phyloP scores from a whole-genome alignment of 2,888 invertebrate species.

The Eristalinus aeneus region DNA sequence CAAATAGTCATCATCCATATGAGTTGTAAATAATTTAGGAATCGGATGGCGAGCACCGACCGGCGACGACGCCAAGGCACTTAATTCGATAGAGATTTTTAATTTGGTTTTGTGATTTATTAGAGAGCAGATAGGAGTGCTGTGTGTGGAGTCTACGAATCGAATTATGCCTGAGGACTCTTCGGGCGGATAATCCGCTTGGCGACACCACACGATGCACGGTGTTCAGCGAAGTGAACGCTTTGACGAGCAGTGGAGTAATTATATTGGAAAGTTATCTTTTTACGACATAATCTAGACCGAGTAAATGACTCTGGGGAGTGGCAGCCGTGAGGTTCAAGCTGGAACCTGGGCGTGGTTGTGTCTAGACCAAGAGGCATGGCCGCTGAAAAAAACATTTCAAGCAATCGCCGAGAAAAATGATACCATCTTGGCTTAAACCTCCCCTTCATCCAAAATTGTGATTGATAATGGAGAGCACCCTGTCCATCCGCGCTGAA shows the following conservation, averaged over 20 bases:
- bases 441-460: too few relatives aligned
- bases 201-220: not conserved
- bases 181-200: slow-evolving; percentile 1
- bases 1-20: not conserved
- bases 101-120: slow-evolving; percentile 20
- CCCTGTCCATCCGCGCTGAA: too few relatives aligned
- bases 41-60: not conserved
- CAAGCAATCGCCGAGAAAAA: too few relatives aligned
- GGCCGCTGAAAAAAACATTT: too few relatives aligned
- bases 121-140: not conserved
- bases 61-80: not conserved
- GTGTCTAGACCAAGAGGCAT: too few relatives aligned
- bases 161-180: not conserved
- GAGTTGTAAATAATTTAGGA: not conserved
- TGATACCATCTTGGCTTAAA: too few relatives aligned
- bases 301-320: not conserved
- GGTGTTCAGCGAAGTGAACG: not conserved
- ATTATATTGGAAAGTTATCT: not conserved
- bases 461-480: too few relatives aligned
- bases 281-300: not conserved
- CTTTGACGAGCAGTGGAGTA: slow-evolving; percentile 12
- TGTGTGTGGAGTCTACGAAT: not conserved
- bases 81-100: slow-evolving; percentile 19
- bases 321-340: too few relatives aligned
- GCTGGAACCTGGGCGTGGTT: too few relatives aligned